Conservation (phyloP, 2,888 invertebrate genomes). For the Lasioglossum malachurum region DNA sequence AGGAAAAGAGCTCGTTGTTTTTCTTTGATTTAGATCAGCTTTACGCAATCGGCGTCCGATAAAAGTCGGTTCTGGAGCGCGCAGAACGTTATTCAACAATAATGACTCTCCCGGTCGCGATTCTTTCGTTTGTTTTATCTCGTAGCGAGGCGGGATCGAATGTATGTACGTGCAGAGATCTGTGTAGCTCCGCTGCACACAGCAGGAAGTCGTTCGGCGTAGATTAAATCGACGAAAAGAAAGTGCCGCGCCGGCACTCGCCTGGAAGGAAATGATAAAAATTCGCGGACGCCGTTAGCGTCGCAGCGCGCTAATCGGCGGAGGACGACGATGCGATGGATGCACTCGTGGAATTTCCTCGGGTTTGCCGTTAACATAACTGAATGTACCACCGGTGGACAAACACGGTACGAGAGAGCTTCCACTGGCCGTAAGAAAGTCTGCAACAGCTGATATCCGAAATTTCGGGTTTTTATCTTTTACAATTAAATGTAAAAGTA, state of each 20-base stretch:
- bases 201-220: background rate
- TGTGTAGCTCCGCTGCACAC: background rate
- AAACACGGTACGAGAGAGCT: background rate
- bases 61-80: background rate
- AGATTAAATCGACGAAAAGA: conserved; percentile 5
- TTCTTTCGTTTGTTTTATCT: conserved; percentile 2
- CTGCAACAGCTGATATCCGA: background rate
- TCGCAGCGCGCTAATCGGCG: background rate
- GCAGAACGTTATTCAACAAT: background rate
- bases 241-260: background rate
- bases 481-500: too few relatives aligned
- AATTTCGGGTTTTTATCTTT: background rate
- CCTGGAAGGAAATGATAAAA: background rate
- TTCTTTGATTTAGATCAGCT: background rate
- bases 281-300: conserved; percentile 6
- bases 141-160: background rate
- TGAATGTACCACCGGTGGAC: background rate
- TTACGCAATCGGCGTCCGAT: background rate
- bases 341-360: conserved; percentile 3
- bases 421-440: background rate
- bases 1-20: conserved; percentile 3
- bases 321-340: conserved; percentile 1
- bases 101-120: background rate
- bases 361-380: background rate
- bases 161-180: background rate